Base-by-base conservation (phyloP, 2,888 invertebrate species). In the Miltochrista miniata region DNA sequence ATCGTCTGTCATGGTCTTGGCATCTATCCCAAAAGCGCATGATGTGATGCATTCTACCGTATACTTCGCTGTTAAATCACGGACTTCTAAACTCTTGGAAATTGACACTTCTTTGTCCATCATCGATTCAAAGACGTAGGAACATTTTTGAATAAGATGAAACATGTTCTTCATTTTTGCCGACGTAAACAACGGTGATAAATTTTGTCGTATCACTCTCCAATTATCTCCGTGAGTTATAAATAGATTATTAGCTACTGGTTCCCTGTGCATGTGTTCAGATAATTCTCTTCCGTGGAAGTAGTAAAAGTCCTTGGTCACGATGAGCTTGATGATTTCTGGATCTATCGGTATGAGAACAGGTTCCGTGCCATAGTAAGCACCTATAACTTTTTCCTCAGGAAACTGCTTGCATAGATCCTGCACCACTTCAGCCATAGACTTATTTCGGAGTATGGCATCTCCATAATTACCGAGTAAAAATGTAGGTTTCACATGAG, bases 221-320 rank as follows among this genome's bases (percentile, higher is more conserved):
- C 65, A 70, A 7, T 24, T 41, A 24, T 70, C 61, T 0, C 67
- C 70, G 24, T 56, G 40, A 15, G 57, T 51, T 15, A 31, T 39
- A 3, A 67, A 61, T 9, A 72, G 39, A 12, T 64, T 70, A 13
- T 45, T 33, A 4, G 55, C 44, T 1, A 39, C 35, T 0, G 51
- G 50, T 12, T 68, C 72, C 11, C 55, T 60, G 30, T 70, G 31
- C 8, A 37, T 56, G 33, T 74, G 59, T 0, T 68, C 64, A 4
- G 70, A 48, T 1, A 76, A 30, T 2, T 76, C 71, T 38, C 79
- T 61, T 36, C 70, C 64, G 41, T 55, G 72, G 44, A 79, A 81
- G 44, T 64, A 70, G 29, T 74, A 70, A 51, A 77, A 81, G 30
- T 83, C 78, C 31, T 79, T 78, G 0, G 76, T 71, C 14, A 72